Percentiles rank a stretch among this genome's conserved stretches.
Evolutionary conservation across 2,113 vertebrate genomes (phyloP).

Genomic region (Litocranius walleri): DNA sequence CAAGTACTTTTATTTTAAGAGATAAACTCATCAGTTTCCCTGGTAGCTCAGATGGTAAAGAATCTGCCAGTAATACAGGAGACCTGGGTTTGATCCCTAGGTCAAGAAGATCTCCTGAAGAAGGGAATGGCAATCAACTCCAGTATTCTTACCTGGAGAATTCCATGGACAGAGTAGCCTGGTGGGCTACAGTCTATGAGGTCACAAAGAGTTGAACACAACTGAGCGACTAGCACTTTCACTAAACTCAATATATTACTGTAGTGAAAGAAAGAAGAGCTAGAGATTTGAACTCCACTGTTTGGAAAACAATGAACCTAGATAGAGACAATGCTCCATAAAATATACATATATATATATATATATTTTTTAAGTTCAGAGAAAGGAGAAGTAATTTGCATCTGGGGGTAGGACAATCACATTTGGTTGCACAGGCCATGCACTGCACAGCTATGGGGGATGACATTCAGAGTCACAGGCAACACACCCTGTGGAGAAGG

Average conservation of each 20-base stretch:
- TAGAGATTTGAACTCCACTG: neutral
- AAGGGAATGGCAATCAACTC: neutral
- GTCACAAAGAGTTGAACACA: neutral
- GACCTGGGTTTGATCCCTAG: rapidly evolving
- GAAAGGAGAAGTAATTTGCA: neutral
- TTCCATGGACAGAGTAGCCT: neutral
- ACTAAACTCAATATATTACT: neutral
- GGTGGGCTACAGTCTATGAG: neutral
- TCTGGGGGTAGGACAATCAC: neutral
- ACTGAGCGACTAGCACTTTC: neutral
- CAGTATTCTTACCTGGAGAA: neutral
- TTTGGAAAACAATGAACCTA: neutral
- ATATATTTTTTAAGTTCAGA: neutral
- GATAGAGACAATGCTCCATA: neutral
- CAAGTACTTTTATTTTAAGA: neutral
- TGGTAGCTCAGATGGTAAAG: neutral
- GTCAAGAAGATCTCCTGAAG: neutral
- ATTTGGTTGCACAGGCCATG: neutral
- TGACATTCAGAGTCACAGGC: neutral
- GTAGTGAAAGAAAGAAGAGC: neutral
- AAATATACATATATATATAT: neutral
- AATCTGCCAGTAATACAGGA: neutral
- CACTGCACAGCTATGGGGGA: neutral
- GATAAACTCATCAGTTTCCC: neutral
- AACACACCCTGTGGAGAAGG: neutral